A percentile compares a stretch with the other conserved stretches of the same genome.
Conservation (phyloP, 2,888 invertebrate genomes). For the Halictus ligatus region DNA sequence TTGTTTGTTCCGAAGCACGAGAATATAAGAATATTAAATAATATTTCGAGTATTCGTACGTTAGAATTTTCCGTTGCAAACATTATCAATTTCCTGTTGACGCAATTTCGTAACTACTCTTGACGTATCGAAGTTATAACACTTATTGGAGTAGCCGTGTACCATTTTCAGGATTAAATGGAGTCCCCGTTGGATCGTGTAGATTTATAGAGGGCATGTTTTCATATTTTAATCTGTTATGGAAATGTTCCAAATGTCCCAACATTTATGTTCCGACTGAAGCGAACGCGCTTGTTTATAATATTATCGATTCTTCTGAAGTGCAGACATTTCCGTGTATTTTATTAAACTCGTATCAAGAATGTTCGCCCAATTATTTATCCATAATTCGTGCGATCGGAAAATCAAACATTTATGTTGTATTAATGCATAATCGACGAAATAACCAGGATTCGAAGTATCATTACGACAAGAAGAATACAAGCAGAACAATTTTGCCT, state of each 20-base stretch:
- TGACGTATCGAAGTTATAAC: background rate
- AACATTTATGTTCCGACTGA: background rate
- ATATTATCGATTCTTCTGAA: background rate
- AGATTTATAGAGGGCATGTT: conserved; percentile 3
- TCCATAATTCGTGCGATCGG: background rate
- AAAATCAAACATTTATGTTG: background rate
- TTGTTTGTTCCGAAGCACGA: background rate
- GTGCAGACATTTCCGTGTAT: background rate
- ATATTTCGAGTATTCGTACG: background rate
- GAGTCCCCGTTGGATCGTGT: background rate
- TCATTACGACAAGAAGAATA: too few species aligned
- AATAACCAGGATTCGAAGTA: too few species aligned
- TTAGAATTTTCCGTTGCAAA: background rate
- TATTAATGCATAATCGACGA: background rate
- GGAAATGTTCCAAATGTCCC: conserved; percentile 13
- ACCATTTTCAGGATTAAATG: conserved; percentile 16
- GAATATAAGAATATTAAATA: background rate
- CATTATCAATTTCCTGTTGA: background rate
- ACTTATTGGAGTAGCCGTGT: background rate
- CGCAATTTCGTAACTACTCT: background rate
- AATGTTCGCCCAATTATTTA: background rate
- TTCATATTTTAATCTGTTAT: conserved; percentile 8
- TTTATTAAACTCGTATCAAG: background rate
- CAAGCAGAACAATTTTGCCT: too few species aligned
- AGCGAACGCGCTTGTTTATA: background rate